Base-by-base conservation (phyloP, 2,888 invertebrate genomes). In the Icerya purchasi region DNA sequence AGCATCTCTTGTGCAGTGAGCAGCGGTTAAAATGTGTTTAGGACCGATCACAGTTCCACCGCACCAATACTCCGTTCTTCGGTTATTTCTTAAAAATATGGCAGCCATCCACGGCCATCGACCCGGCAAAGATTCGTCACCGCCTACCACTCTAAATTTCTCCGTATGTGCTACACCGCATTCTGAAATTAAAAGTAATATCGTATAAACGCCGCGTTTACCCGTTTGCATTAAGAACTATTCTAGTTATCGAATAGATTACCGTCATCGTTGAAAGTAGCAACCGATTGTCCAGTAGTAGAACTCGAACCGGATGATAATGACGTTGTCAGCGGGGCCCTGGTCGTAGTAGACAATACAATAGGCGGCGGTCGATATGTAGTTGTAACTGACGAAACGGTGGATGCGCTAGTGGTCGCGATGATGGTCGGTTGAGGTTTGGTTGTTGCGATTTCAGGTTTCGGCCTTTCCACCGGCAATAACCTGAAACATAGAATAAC, bases 91-190 rank as follows among this genome's bases (percentile, higher is more conserved):
- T 54, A 92, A 76, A 72, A 86, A 92, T 66, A 92, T 89, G 1
- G 92, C 92, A 0, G 88, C 93, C 85, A 94, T 86, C 93, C 93
- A 94, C 0, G 94, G 93, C 89, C 91, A 91, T 58, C 87, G 81
- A 0, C 92, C 92, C 0, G 87, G 82, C 22, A 83, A 75, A 0
- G 90, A 78, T 69, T 85, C 83, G 59, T 84, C 82, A 2, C 94
- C 94, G 0, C 94, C 94, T 0, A 94, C 93, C 53, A 94, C 88
- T 2, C 93, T 80, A 64, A 86, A 89, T 53, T 84, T 83, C 58
- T 84, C 87, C 67, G 82, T 81, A 73, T 84, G 87, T 64, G 84
- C 80, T 65, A 86, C 82, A 0, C 88, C 88, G 68, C 88, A 89
- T 65, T 87, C 86, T 83, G 70, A 10, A 25, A 36, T 5, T 36